Conservation (phyloP, 2,797 vertebrate species). For the Tachyglossus aculeatus region DNA sequence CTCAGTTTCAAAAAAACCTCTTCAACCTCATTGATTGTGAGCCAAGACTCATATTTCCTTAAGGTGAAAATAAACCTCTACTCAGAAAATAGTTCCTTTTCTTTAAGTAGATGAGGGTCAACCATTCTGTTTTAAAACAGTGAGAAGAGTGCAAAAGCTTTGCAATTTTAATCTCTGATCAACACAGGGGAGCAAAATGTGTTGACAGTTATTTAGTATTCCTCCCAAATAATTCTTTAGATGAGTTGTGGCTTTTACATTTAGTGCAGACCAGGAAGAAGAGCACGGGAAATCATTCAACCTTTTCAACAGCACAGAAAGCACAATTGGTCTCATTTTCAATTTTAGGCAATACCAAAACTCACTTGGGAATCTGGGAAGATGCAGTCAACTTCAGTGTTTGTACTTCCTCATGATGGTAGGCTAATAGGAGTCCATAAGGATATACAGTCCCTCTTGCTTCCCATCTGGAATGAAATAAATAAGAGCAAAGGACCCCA, state of each 20-base stretch:
- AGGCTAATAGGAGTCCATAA: constrained; percentile 65
- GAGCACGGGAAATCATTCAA: constrained; percentile 72
- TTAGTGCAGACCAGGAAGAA: constrained; percentile 67
- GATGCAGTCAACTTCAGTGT: constrained; percentile 72
- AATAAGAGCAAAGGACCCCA: constrained; percentile 63
- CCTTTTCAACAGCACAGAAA: constrained; percentile 66
- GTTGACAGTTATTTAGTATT: constrained; percentile 39
- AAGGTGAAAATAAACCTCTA: constrained; percentile 12
- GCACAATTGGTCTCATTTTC: constrained; percentile 76
- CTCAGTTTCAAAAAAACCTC: constrained; percentile 23
- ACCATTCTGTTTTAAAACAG: constrained; percentile 25
- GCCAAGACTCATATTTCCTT: constrained; percentile 1
- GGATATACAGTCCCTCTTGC: constrained; percentile 78
- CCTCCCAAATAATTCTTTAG: constrained; percentile 64
- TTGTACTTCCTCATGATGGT: constrained; percentile 71
- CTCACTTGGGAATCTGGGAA: constrained; percentile 87
- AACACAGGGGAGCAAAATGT: constrained; percentile 41
- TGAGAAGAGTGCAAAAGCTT: constrained; percentile 30
- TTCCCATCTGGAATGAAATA: constrained; percentile 82
- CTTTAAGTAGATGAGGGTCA: not conserved
- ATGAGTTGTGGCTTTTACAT: constrained; percentile 67
- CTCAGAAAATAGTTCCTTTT: constrained; percentile 20
- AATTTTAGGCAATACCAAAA: constrained; percentile 83
- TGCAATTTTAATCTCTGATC: no score
- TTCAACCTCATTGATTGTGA: not conserved